phyloP scores from a whole-genome alignment of 1,140 invertebrate genomes.

The Ceratina japonica region DNA sequence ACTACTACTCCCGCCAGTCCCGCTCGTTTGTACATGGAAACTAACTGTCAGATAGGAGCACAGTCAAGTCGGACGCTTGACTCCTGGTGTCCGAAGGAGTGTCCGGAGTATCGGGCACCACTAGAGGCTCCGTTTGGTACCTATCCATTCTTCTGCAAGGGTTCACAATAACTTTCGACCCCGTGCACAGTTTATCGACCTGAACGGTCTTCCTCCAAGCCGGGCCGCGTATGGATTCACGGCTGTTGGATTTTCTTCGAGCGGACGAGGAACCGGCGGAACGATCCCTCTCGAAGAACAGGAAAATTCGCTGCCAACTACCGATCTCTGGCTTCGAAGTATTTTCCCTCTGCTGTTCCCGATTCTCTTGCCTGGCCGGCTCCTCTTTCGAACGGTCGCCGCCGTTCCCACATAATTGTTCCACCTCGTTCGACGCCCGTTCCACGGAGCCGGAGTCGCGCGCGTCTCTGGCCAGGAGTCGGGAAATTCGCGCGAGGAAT shows the following conservation, averaged over 20 bases:
- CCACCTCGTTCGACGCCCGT: conserved; percentile 23
- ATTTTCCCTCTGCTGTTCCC: not conserved
- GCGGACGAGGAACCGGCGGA: not conserved
- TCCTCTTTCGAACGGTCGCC: not conserved
- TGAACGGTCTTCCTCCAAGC: conserved; percentile 15
- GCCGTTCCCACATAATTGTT: not conserved
- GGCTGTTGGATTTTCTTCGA: conserved; percentile 12
- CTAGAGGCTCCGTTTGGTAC: conserved; percentile 35
- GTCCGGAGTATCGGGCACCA: conserved; percentile 29
- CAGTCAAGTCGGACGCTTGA: conserved; percentile 39
- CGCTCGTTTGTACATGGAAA: not conserved
- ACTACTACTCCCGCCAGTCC: not conserved
- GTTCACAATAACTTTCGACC: conserved; percentile 20
- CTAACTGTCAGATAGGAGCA: conserved; percentile 39
- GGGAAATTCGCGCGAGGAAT: conserved; percentile 16
- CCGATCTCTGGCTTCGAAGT: not conserved
- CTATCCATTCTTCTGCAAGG: conserved; percentile 3
- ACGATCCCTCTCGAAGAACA: not conserved
- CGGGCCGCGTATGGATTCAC: not conserved
- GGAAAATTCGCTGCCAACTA: not conserved
- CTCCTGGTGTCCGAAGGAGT: conserved; percentile 26
- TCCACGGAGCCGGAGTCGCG: not conserved
- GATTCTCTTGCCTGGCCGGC: not conserved
- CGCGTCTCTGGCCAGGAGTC: not conserved
- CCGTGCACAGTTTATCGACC: conserved; percentile 22